Conservation (phyloP, 64 coral and sea anemone species). For the Porites lutea region DNA sequence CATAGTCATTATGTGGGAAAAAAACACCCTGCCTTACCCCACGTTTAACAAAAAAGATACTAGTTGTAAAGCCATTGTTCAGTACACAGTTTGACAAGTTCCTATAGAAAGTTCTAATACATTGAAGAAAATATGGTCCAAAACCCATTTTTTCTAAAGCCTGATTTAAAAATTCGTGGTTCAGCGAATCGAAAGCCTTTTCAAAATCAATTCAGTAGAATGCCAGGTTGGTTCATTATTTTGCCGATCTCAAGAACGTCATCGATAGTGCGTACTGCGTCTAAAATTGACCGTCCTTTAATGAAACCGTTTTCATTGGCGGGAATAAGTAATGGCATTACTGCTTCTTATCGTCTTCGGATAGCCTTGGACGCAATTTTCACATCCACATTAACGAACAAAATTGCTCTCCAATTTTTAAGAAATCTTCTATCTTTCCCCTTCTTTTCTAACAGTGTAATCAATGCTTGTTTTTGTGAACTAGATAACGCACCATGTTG, state of each 20-base stretch:
- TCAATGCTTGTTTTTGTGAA: slow-evolving; percentile 8
- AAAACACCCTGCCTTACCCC: slow-evolving; percentile 60
- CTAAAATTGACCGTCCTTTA: no score
- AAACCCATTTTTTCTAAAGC: background rate
- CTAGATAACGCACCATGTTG: background rate
- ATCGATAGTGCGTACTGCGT: background rate
- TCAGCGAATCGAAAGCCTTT: background rate
- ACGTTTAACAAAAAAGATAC: slow-evolving; percentile 16
- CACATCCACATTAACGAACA: background rate
- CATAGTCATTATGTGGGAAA: no score
- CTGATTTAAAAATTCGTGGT: background rate
- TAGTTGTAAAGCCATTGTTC: background rate
- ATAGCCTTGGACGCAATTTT: slow-evolving; percentile 11
- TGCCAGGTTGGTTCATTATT: background rate
- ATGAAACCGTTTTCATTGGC: background rate
- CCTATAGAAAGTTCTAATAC: background rate
- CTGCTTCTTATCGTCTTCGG: no score
- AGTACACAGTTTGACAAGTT: background rate
- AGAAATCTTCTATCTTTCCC: background rate
- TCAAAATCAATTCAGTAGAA: background rate
- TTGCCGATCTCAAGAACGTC: background rate
- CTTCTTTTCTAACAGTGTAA: slow-evolving; percentile 6
- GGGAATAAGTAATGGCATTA: background rate
- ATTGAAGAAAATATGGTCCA: no score
- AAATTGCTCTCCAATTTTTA: slow-evolving; percentile 3